Evolutionary conservation across 2,113 vertebrate genomes (phyloP).

Genomic region (Passer domesticus): DNA sequence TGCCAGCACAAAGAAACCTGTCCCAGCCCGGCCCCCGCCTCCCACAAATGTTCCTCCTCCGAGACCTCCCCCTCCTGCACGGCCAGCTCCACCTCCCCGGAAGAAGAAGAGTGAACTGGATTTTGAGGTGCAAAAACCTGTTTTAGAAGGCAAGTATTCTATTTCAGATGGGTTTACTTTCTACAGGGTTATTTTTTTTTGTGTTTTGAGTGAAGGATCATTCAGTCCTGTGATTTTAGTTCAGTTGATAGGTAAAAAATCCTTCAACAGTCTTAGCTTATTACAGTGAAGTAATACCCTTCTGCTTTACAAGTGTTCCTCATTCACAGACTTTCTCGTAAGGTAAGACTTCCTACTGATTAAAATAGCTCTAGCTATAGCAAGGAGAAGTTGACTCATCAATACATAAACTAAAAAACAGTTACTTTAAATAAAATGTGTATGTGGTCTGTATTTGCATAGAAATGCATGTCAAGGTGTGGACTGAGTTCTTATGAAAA

Average conservation of each 20-base stretch:
- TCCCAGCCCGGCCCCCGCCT: constrained; percentile 87
- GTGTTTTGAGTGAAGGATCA: not conserved
- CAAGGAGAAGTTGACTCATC: not conserved
- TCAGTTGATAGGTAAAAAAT: not conserved
- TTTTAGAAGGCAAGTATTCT: constrained; percentile 83
- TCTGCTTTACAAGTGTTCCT: not conserved
- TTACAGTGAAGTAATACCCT: not conserved
- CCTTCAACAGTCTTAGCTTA: not conserved
- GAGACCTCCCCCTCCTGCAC: constrained; percentile 88
- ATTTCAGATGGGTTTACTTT: not conserved
- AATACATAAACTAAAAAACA: not conserved
- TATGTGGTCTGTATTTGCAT: not conserved
- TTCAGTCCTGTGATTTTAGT: not conserved
- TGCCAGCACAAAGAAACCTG: constrained; percentile 94
- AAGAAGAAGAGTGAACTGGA: constrained; percentile 86
- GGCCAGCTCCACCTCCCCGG: constrained; percentile 83
- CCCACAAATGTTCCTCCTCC: constrained; percentile 86
- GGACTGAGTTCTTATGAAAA: not conserved
- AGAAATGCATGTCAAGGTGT: not conserved
- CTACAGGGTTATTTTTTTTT: not conserved
- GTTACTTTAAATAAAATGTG: not conserved
- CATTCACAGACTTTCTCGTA: not conserved
- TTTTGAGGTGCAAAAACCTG: constrained; percentile 82
- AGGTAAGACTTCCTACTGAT: not conserved
- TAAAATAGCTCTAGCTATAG: not conserved